phyloP scores from a whole-genome alignment of 2,888 invertebrate species.

The Carabus problematicus region DNA sequence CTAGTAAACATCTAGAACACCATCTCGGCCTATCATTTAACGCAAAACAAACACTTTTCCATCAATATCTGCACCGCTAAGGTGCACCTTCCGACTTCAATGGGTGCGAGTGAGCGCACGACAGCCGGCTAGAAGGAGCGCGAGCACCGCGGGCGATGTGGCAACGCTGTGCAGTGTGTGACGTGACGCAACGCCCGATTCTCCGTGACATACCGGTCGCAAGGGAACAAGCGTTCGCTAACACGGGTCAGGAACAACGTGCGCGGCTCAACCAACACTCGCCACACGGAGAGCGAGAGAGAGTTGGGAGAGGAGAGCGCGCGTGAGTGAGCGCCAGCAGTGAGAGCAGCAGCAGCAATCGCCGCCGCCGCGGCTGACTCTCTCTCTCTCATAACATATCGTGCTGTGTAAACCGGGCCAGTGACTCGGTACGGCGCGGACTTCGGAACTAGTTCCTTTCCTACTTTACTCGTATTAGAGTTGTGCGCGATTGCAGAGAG shows the following conservation, averaged over 20 bases:
- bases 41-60: background rate
- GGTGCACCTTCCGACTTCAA: background rate
- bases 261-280: background rate
- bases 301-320: background rate
- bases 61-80: no score
- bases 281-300: background rate
- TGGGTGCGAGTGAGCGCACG: slow-evolving; percentile 28
- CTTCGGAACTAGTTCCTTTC: slow-evolving; percentile 39
- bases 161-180: slow-evolving; percentile 30
- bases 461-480: slow-evolving; percentile 6
- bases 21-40: slow-evolving; percentile 3
- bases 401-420: slow-evolving; percentile 52
- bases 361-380: slow-evolving; percentile 1
- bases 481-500: slow-evolving; percentile 20
- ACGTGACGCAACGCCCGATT: slow-evolving; percentile 30
- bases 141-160: slow-evolving; percentile 4
- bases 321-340: slow-evolving; percentile 39
- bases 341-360: background rate
- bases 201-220: slow-evolving; percentile 37
- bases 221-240: slow-evolving; percentile 12
- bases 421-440: slow-evolving; percentile 35
- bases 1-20: background rate
- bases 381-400: background rate
- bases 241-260: slow-evolving; percentile 22
- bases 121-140: background rate